phyloP scores from a whole-genome alignment of 2,113 vertebrate genomes.

The Cyphomyrus plagiostoma region DNA sequence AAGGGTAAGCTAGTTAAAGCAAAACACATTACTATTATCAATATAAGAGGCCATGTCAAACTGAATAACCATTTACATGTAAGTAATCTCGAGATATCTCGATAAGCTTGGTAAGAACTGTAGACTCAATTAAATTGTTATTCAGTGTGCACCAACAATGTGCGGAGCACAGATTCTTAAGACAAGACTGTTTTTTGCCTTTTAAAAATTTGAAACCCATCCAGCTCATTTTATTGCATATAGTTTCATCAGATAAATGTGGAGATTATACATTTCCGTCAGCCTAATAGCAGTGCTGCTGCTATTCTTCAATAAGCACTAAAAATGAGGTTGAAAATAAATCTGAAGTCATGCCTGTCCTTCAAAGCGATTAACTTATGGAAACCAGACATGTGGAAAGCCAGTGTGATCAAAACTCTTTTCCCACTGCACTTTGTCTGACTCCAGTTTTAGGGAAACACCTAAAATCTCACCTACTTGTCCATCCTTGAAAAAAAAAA shows the following conservation, averaged over 20 bases:
- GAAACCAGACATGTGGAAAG: not conserved
- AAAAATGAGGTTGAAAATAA: not conserved
- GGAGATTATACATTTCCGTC: conserved; percentile 1
- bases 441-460: not conserved
- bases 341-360: not conserved
- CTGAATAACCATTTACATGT: conserved; percentile 4
- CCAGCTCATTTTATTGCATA: not conserved
- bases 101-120: conserved; percentile 10
- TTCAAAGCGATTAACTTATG: conserved; percentile 7
- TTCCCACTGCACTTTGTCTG: not conserved
- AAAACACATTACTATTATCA: conserved; percentile 8
- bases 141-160: conserved; percentile 4
- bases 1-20: conserved; percentile 9
- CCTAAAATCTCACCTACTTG: not conserved
- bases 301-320: conserved; percentile 7
- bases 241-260: conserved; percentile 7
- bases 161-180: not conserved
- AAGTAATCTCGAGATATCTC: not conserved
- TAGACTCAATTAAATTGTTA: conserved; percentile 12
- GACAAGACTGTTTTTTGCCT: conserved; percentile 11
- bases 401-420: not conserved
- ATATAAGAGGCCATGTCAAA: not conserved
- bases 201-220: not conserved
- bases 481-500: not conserved
- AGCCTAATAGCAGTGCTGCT: not conserved